These are phyloP conservation scores for Limnephilus rhombicus DNA, from an alignment of 2,888 invertebrate genomes.

Conservation along the genomic window DNA sequence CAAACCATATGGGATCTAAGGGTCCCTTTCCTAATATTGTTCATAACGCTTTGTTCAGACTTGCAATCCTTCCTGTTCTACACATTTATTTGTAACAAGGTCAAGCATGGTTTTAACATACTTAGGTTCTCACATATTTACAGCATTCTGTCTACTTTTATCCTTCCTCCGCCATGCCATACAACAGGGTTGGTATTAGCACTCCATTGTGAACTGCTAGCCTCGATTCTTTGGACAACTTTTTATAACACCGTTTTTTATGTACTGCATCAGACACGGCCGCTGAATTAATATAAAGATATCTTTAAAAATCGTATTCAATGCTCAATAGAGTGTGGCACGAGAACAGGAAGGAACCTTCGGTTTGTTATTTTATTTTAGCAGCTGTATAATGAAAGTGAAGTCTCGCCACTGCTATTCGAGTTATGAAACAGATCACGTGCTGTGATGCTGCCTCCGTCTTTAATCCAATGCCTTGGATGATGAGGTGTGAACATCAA, in stretches of 20 bases:
- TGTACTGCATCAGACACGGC: background rate
- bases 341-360: constrained; percentile 6
- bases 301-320: background rate
- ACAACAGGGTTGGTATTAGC: no score
- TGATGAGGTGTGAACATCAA: background rate
- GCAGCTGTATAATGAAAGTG: background rate
- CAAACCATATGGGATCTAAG: no score
- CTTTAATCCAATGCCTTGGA: background rate
- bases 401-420: background rate
- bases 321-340: constrained; percentile 8
- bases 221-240: background rate
- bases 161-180: no score
- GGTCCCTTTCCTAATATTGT: no score
- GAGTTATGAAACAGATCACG: constrained; percentile 5
- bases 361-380: constrained; percentile 10
- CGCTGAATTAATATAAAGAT: background rate
- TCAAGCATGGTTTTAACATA: no score
- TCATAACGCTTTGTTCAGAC: no score
- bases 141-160: no score
- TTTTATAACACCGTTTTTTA: background rate
- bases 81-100: no score
- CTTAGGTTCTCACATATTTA: no score
- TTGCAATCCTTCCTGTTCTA: no score
- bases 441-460: background rate
- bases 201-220: no score